phyloP scores from a whole-genome alignment of 2,888 invertebrate genomes.

The Lasioglossum malachurum region DNA sequence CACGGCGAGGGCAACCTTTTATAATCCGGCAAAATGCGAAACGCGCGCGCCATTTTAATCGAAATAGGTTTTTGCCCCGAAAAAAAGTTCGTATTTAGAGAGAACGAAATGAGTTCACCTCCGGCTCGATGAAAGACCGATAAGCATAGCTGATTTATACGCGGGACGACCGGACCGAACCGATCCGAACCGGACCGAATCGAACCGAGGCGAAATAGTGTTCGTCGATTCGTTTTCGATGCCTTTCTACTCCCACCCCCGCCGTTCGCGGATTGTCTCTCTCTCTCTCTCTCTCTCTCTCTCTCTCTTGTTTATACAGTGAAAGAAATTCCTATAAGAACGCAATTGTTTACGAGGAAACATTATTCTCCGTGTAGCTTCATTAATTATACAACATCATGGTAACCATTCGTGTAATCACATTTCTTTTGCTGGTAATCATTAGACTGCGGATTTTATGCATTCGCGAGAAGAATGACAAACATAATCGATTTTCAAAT shows the following conservation, averaged over 20 bases:
- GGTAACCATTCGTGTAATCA: too few relatives aligned
- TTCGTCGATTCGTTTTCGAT: slow-evolving; percentile 75
- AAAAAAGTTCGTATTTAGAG: slow-evolving; percentile 84
- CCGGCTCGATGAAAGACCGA: slow-evolving; percentile 84
- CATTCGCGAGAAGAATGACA: too few relatives aligned
- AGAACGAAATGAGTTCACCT: slow-evolving; percentile 85
- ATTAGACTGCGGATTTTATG: too few relatives aligned
- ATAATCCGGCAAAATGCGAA: slow-evolving; percentile 83
- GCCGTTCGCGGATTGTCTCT: neutral
- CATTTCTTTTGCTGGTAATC: too few relatives aligned
- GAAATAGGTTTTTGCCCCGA: slow-evolving; percentile 84
- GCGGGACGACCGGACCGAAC: slow-evolving; percentile 77
- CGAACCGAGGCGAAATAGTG: slow-evolving; percentile 74
- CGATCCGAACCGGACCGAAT: slow-evolving; percentile 69
- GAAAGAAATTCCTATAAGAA: neutral
- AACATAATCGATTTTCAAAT: too few relatives aligned
- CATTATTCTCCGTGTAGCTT: too few relatives aligned
- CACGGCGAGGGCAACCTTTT: slow-evolving; percentile 78
- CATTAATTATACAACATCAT: too few relatives aligned
- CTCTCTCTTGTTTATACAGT: neutral
- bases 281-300: neutral
- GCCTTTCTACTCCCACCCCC: slow-evolving; percentile 18
- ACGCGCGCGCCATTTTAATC: slow-evolving; percentile 84
- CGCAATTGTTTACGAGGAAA: too few relatives aligned
- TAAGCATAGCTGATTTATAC: slow-evolving; percentile 85